Evolutionary conservation across 2,888 invertebrate genomes (phyloP), one percentile per base, ranked within the genome.

Genomic region (Ichneumoninae sp.): DNA sequence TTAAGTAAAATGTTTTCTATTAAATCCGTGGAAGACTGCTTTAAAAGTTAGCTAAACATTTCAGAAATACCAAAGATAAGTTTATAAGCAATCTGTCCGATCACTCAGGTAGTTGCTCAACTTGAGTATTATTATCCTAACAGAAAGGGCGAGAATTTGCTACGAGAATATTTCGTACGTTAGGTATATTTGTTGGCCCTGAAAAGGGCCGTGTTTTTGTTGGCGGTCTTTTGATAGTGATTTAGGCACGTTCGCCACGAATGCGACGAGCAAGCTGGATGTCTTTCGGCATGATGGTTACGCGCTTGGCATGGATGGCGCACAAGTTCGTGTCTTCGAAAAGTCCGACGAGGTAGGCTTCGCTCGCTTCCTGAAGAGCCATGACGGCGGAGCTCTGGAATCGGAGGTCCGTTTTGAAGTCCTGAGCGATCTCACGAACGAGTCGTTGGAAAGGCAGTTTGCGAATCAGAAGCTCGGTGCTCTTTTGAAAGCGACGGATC

Each of bases 181-280:
- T 62, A 26, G 62, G 47, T 26, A 44, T n/a, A 26, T 83, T 82
- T 88, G 72, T 80, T 89, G 87, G 90, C 87, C 86, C 89, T 89
- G 72, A 89, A 77, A 89, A 89, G 89, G 86, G 83, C 87, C 87
- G 88, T 65, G 89, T 74, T 10, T 44, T 22, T 16, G 26, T 30
- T 65, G 0, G 0, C 0, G n/a, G 1, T 4, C 1, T 33, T 33
- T 0, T 1, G 65, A 57, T 19, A 57, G 65, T 66, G 54, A 8
- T 88, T 96, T 92, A 86, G 94, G 92, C 97, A 94, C 98, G 96
- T 95, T 98, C 98, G 89, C 98, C 98, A 93, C 98, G 97, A 94
- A 98, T 98, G 95, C 98, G 54, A 8, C 54, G 96, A 93, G 98
- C 93, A 92, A 97, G 97, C 44, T 95, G 95, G 90, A 95, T 95